These are phyloP conservation scores for Calameuta filiformis DNA, from an alignment of 2,888 invertebrate genomes.

Conservation along the genomic window DNA sequence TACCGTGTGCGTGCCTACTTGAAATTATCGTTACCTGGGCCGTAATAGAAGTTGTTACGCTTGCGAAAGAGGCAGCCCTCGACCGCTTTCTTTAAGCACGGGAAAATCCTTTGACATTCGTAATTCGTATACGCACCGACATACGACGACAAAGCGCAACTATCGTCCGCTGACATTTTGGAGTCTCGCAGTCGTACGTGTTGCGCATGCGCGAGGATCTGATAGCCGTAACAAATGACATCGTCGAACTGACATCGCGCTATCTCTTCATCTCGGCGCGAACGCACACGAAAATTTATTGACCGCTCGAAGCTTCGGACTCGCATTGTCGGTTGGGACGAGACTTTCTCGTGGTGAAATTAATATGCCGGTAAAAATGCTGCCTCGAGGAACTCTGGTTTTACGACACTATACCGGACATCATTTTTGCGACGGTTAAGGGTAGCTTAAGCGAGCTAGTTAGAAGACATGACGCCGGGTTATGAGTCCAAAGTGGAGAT, in stretches of 20 bases:
- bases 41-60: not conserved
- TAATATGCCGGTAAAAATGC: conserved; percentile 15
- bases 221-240: conserved; percentile 59
- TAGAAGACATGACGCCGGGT: conserved; percentile 50
- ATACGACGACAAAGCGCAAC: conserved; percentile 18
- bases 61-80: not conserved
- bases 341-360: conserved; percentile 31
- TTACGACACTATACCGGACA: conserved; percentile 26
- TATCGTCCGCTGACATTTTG: conserved; percentile 22
- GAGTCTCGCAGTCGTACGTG: conserved; percentile 29
- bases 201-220: conserved; percentile 50
- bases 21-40: not conserved
- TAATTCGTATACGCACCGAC: conserved; percentile 4
- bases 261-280: conserved; percentile 49
- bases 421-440: conserved; percentile 34
- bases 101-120: conserved; percentile 21
- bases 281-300: conserved; percentile 37
- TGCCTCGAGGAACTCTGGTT: conserved; percentile 20
- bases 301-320: conserved; percentile 24
- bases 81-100: not conserved
- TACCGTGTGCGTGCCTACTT: not conserved
- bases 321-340: conserved; percentile 27
- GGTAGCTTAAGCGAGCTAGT: conserved; percentile 49
- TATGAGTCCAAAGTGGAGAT: conserved; percentile 47
- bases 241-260: conserved; percentile 54